Evolutionary conservation across 2,113 vertebrate genomes (phyloP).

Genomic region (Syrmaticus mikado): DNA sequence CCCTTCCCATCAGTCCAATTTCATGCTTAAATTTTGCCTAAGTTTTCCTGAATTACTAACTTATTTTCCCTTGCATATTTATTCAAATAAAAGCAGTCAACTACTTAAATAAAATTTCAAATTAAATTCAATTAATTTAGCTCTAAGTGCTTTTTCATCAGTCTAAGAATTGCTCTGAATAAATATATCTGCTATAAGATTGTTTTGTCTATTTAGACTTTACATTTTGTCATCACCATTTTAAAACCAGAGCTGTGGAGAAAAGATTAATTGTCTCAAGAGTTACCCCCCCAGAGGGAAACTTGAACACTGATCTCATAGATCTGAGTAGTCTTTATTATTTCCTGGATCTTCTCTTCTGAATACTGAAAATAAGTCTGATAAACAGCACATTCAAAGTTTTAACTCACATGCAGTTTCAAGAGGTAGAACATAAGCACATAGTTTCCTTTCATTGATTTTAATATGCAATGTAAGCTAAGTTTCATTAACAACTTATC

Average conservation of each 20-base stretch:
- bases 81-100: background rate
- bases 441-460: background rate
- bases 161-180: background rate
- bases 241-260: background rate
- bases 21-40: background rate
- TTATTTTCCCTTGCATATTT: background rate
- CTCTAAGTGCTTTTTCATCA: background rate
- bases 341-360: background rate
- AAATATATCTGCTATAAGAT: background rate
- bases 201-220: background rate
- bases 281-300: background rate
- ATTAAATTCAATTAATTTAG: background rate
- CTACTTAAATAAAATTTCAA: background rate
- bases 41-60: background rate
- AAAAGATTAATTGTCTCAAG: background rate
- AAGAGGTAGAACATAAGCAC: rapidly evolving
- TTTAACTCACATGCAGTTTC: background rate
- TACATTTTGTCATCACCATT: background rate
- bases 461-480: background rate
- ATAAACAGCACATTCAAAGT: background rate
- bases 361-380: background rate
- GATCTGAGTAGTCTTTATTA: background rate
- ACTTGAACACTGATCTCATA: background rate
- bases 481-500: background rate
- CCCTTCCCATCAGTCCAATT: too few relatives aligned